These are phyloP conservation scores for Eubucco bourcierii DNA, from an alignment of 2,113 vertebrate species.

Conservation along the genomic window DNA sequence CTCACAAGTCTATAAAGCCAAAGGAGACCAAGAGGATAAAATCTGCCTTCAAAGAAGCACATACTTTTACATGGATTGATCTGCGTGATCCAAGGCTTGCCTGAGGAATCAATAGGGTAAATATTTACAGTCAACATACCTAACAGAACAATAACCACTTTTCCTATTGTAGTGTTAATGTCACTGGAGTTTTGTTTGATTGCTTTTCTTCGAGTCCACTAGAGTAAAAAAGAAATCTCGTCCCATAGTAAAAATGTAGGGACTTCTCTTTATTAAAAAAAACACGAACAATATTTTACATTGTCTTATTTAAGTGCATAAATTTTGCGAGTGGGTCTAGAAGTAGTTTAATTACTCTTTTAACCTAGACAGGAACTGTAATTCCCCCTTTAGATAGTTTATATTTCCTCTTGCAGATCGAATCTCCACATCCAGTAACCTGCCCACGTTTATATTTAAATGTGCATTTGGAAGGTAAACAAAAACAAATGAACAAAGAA, in stretches of 20 bases:
- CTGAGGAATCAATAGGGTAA: slow-evolving; percentile 34
- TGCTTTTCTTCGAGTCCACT: neutral
- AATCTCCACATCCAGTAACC: neutral
- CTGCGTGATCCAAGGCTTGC: slow-evolving; percentile 8
- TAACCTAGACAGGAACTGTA: neutral
- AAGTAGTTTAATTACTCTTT: slow-evolving; percentile 25
- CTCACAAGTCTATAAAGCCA: neutral
- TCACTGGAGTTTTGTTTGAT: neutral
- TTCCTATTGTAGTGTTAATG: slow-evolving; percentile 47
- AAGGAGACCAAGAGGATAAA: slow-evolving; percentile 5
- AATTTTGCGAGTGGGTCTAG: neutral
- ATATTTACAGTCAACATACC: slow-evolving; percentile 56
- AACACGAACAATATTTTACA: neutral
- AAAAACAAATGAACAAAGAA: no score
- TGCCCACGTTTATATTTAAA: neutral
- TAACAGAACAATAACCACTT: slow-evolving; percentile 36
- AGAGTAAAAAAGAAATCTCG: slow-evolving; percentile 8
- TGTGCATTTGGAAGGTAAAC: slow-evolving; percentile 13
- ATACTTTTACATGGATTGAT: neutral
- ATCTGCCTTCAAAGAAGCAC: neutral
- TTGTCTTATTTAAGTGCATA: neutral
- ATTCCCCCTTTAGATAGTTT: neutral
- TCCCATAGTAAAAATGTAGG: neutral
- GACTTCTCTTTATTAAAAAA: neutral
- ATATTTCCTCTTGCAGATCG: neutral